Conservation (phyloP, 2,113 vertebrate genomes). For the Meleagris gallopavo region DNA sequence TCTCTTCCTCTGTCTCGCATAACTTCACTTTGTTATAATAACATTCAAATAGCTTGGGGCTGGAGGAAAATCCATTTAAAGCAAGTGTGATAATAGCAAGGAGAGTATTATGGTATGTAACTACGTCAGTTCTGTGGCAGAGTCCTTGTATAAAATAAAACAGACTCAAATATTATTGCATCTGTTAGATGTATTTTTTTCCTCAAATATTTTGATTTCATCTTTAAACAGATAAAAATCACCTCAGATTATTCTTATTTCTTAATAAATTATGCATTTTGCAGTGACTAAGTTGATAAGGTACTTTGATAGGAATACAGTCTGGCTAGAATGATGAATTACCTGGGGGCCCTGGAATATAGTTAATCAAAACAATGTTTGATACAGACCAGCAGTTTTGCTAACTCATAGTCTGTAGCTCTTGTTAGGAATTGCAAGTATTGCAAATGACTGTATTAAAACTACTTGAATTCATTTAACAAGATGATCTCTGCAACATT, state of each 20-base stretch:
- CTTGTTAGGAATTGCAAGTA: neutral
- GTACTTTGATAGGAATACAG: neutral
- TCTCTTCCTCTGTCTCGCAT: neutral
- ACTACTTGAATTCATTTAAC: neutral
- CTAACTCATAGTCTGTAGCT: neutral
- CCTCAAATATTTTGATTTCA: constrained; percentile 20
- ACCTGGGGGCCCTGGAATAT: neutral
- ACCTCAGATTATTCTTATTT: constrained; percentile 43
- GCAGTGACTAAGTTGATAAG: neutral
- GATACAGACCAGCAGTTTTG: neutral
- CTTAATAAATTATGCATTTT: constrained; percentile 38
- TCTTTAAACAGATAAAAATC: constrained; percentile 36
- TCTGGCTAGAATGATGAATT: constrained; percentile 14
- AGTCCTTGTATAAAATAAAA: neutral
- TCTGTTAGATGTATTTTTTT: neutral
- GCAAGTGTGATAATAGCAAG: constrained; percentile 41
- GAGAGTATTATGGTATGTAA: constrained; percentile 11
- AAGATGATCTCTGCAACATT: neutral
- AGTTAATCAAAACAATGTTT: neutral
- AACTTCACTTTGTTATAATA: neutral
- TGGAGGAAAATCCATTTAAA: constrained; percentile 28
- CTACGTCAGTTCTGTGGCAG: constrained; percentile 4
- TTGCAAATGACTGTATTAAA: neutral
- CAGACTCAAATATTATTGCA: neutral
- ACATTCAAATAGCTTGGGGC: constrained; percentile 11